Base-by-base conservation (phyloP, 2,113 vertebrate species). In the Syrrhaptes paradoxus region DNA sequence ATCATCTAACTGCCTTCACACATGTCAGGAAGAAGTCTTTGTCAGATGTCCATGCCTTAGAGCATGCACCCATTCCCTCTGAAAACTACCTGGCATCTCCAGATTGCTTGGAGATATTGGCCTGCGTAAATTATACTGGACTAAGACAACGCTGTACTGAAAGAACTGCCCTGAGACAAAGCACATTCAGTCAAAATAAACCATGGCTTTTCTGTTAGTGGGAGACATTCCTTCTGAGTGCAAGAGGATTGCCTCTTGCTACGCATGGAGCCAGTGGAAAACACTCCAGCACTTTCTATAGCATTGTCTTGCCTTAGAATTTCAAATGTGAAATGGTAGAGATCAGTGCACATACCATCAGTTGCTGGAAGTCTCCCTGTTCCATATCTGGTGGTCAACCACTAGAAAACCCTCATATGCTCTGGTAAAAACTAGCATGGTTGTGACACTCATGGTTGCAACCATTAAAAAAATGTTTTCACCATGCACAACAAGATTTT, bases 311-410 rank as follows among this genome's bases (percentile, higher is more conserved):
- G 41, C 21, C 5, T 46, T 10, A 54, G 36, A 24, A 25, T 77
- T 71, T 52, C 71, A 41, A 34, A 52, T 18, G n/a, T 11, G 63
- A 46, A 19, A 9, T 13, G 22, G 55, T 8, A 48, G 54, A 74
- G 57, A 32, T 38, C 26, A 19, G 49, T 1, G 2, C 22, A 38
- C 18, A 3, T 29, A 16, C 4, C 0, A 3, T 16, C 21, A 11
- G 7, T 28, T 76, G 32, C 49, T 82, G 71, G 46, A 66, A 28
- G 41, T 31, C 22, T 52, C 28, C 11, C 38, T 25, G 5, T 55
- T 66, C 38, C 0, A 0, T 24, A 22, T 15, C 55, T 63, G 49
- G 15, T 76, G n/a, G 28, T 51, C 22, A 49, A 28, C 19, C 46
- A 43, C 6, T 25, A 29, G 19, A 55, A 76, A 66, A 29, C 22